Evolutionary conservation across 2,888 invertebrate species (phyloP).

Genomic region (Eurytoma adleriae): DNA sequence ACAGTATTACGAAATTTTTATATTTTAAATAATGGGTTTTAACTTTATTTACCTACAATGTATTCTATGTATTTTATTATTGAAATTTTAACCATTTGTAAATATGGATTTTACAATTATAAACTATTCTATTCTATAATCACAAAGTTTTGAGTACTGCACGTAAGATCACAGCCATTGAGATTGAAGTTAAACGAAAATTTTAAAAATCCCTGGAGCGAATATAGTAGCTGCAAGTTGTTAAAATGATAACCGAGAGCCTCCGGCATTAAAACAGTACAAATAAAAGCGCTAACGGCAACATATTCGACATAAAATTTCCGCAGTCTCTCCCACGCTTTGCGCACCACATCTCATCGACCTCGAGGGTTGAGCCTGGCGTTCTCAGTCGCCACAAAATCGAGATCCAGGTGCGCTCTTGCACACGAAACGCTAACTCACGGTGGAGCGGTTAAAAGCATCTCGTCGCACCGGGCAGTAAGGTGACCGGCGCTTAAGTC

Average conservation of each 20-base stretch:
- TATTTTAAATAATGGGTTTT: no score
- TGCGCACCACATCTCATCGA: background rate
- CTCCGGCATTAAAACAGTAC: slow-evolving; percentile 24
- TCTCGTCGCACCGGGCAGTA: background rate
- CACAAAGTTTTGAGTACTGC: background rate
- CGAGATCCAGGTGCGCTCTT: background rate
- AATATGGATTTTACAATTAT: no score
- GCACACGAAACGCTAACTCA: slow-evolving; percentile 15
- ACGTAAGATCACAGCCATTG: background rate
- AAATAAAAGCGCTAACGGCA: slow-evolving; percentile 31
- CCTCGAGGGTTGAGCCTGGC: slow-evolving; percentile 9
- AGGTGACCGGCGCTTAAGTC: no score
- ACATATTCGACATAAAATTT: slow-evolving; percentile 3
- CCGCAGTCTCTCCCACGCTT: slow-evolving; percentile 7
- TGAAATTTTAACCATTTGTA: no score
- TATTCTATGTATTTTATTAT: no score
- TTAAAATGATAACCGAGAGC: slow-evolving; percentile 37
- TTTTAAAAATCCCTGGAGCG: slow-evolving; percentile 21
- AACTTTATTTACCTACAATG: no score
- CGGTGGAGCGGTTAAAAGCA: slow-evolving; percentile 28
- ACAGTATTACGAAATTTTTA: no score
- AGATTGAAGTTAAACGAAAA: background rate
- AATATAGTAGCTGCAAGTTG: slow-evolving; percentile 36
- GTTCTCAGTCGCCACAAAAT: background rate
- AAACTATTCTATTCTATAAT: no score